Evolutionary conservation across 2,113 vertebrate species (phyloP).

Genomic region (Xyrauchen texanus): DNA sequence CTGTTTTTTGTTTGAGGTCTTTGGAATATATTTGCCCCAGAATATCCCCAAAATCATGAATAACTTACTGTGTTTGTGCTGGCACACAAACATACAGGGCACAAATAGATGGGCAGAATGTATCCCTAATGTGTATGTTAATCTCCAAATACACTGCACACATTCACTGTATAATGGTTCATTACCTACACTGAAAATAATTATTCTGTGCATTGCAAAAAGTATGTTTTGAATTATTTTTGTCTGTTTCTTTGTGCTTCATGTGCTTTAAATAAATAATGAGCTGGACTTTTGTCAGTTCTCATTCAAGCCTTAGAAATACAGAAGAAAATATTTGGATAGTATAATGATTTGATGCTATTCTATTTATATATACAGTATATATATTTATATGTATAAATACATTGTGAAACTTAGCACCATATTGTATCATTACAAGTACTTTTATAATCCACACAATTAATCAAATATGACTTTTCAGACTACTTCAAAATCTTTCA

Average conservation of each 20-base stretch:
- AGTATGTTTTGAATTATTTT: slow-evolving; percentile 4
- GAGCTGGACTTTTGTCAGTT: background rate
- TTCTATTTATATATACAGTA: too few species aligned
- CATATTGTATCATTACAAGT: too few species aligned
- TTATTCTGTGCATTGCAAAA: background rate
- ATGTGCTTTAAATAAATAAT: slow-evolving; percentile 28
- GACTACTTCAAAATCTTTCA: too few species aligned
- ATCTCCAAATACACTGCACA: slow-evolving; percentile 9
- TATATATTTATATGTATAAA: too few species aligned
- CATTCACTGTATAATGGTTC: background rate
- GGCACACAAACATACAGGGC: slow-evolving; percentile 44
- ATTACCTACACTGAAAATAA: background rate
- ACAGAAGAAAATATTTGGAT: background rate
- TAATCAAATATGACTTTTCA: too few species aligned
- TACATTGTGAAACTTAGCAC: too few species aligned
- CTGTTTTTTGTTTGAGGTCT: slow-evolving; percentile 16
- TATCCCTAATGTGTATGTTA: slow-evolving; percentile 10
- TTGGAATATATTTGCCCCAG: slow-evolving; percentile 49
- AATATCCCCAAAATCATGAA: slow-evolving; percentile 61
- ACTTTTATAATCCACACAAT: too few species aligned
- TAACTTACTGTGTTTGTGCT: slow-evolving; percentile 58
- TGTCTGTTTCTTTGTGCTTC: background rate
- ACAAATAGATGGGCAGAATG: slow-evolving; percentile 43
- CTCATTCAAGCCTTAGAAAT: background rate
- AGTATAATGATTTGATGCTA: background rate